Base-by-base conservation (phyloP, 2,888 invertebrate genomes). In the Coelogynopora nodosa region DNA sequence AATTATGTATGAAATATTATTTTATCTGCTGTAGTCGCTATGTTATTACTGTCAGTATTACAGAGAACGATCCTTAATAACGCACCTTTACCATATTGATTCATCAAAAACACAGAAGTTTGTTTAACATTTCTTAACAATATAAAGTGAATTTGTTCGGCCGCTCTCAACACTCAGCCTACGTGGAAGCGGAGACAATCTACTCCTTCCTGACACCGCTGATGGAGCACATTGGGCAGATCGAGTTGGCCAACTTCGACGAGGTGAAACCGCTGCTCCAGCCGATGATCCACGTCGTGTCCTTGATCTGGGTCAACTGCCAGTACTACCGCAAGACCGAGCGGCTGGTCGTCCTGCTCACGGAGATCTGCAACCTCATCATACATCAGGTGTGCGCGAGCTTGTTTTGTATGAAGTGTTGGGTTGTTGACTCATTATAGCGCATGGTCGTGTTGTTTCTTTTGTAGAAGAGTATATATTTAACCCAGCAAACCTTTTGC, bases 291-390 rank as follows among this genome's bases (percentile, higher is more conserved):
- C 87, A 87, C 90, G 94, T 95, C 0, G 94, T 97, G 67, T 96
- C 96, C 89, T 93, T 96, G 89, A 94, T 97, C 82, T 98, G 97
- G 97, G 94, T 95, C 31, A 95, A 95, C 90, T 97, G 96, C 0
- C 90, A 91, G 83, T 96, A 96, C 90, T 97, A 97, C 92, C 96
- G 96, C 91, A 95, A 95, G 90, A 95, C 96, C 0, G 94, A 95
- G 0, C 95, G 96, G 91, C 94, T 97, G 83, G 96, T 97, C 90
- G 95, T 96, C 67, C 93, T 98, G 86, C 93, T 97, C 82, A 95
- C 95, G 10, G 86, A 87, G 74, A 85, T 87, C 1, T 87, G 87
- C 29, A 87, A 87, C 29, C 49, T 87, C 0, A 29, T 87, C 13
- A 87, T 87, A 0, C 5, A 87, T 27, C 86, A 87, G 74, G 87